Base-by-base conservation (phyloP, 2,888 invertebrate genomes). In the Chromoteleia sp. region DNA sequence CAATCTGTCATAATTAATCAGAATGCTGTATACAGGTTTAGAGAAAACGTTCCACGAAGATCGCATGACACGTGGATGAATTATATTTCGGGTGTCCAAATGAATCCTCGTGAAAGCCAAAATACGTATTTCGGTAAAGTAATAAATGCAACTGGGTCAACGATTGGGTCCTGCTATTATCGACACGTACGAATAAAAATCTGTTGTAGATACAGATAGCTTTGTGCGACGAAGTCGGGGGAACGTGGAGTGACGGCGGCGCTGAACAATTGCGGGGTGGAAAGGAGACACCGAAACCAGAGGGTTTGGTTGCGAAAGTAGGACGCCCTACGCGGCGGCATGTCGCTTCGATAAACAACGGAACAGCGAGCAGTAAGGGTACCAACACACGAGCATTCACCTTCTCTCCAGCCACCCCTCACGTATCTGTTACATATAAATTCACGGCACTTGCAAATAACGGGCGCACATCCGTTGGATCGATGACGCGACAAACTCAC, bases 371-470 rank as follows among this genome's bases (percentile, higher is more conserved):
- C 74, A 84, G 86, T 80, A 85, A 85, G 85, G 84, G 85, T 77
- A 74, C 59, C 52, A 65, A 78, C 83, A 68, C 84, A 65, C 73
- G 48, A 68, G 21, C 33, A 65, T 48, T 52, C 61, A 67, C 75
- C 81, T 80, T 73, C 59, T 45, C 77, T 52, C 29, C 71, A 61
- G 36, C 48, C 74, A 48, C 78, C 79, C 82, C 82, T 78, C 82
- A 81, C 83, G 82, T 86, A 87, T 87, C 85, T 83, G 82, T 83
- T 82, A 83, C 85, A 82, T 87, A 87, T 88, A 89, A 89, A 88
- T 88, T 88, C 86, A 86, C 86, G 86, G 86, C 88, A 87, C 86
- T 88, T 88, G 87, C 87, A 85, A 88, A 86, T 88, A 88, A 88
- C 87, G 87, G 86, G 85, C 81, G 83, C 81, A 85, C 85, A 84